Percentiles rank a stretch among this genome's conserved stretches.
These are phyloP conservation scores for Sarcophaga variegata DNA, from an alignment of 2,888 invertebrate species.

Conservation along the genomic window DNA sequence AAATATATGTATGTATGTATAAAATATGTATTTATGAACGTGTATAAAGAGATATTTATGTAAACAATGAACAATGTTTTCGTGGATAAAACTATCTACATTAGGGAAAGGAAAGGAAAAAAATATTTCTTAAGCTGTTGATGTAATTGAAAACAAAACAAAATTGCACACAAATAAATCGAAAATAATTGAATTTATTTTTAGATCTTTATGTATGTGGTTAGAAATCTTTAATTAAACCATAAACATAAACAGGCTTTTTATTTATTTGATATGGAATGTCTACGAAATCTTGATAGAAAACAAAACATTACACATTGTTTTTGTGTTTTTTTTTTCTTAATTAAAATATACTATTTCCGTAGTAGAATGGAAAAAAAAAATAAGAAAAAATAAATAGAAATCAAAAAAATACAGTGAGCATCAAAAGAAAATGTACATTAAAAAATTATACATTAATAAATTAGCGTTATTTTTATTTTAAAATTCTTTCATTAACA, in stretches of 20 bases:
- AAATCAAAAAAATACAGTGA: no score
- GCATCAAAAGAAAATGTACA: no score
- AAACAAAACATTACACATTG: no score
- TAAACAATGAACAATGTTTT: slow-evolving; percentile 10
- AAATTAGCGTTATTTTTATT: no score
- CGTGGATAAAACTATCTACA: not conserved
- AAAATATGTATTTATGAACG: not conserved
- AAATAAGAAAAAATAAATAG: no score
- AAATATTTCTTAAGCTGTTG: not conserved
- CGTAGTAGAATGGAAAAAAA: no score
- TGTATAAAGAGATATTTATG: not conserved
- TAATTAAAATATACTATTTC: no score
- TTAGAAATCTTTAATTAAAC: not conserved
- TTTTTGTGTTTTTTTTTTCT: no score
- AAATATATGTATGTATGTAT: not conserved
- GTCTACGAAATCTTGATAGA: no score
- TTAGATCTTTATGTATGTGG: not conserved
- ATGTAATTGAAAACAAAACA: not conserved
- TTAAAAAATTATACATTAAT: no score
- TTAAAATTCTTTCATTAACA: no score
- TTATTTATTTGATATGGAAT: no score
- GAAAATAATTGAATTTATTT: not conserved
- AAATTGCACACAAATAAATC: not conserved
- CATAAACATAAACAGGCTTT: not conserved
- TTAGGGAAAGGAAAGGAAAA: not conserved